Conservation (phyloP, 2,113 vertebrate species). For the Semicossyphus pulcher region DNA sequence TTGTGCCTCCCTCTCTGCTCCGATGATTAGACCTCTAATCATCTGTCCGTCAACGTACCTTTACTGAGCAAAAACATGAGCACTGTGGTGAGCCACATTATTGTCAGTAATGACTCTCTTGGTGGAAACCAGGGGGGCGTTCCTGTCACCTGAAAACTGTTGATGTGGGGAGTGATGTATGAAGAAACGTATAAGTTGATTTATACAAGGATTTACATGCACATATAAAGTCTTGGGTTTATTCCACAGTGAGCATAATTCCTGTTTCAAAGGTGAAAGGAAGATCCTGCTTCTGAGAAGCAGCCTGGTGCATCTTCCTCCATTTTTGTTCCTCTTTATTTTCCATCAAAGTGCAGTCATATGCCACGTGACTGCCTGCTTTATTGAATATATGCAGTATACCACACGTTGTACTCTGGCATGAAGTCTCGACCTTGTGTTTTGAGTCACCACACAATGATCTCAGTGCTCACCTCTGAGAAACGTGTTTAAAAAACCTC, state of each 20-base stretch:
- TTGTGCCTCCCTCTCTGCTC: slow-evolving; percentile 3
- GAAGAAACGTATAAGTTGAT: slow-evolving; percentile 9
- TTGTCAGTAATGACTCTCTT: slow-evolving; percentile 30
- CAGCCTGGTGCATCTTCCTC: no score
- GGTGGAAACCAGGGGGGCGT: neutral
- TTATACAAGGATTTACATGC: slow-evolving; percentile 2
- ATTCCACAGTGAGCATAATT: neutral
- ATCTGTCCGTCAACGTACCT: slow-evolving; percentile 21
- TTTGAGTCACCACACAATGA: neutral
- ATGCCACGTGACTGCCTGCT: no score
- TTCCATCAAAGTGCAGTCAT: no score
- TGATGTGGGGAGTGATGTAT: slow-evolving; percentile 32
- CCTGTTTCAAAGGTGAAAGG: neutral
- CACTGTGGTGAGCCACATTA: slow-evolving; percentile 1
- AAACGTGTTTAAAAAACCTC: slow-evolving; percentile 2
- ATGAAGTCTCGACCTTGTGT: neutral
- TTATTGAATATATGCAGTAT: no score
- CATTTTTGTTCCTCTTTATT: no score
- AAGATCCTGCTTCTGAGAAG: neutral
- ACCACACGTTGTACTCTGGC: neutral
- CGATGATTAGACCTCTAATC: slow-evolving; percentile 38
- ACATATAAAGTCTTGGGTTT: neutral
- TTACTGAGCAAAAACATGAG: slow-evolving; percentile 23
- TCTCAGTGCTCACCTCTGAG: neutral
- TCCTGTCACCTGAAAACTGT: neutral